Conservation (phyloP, 2,797 vertebrate genomes). For the Calcarius lapponicus region DNA sequence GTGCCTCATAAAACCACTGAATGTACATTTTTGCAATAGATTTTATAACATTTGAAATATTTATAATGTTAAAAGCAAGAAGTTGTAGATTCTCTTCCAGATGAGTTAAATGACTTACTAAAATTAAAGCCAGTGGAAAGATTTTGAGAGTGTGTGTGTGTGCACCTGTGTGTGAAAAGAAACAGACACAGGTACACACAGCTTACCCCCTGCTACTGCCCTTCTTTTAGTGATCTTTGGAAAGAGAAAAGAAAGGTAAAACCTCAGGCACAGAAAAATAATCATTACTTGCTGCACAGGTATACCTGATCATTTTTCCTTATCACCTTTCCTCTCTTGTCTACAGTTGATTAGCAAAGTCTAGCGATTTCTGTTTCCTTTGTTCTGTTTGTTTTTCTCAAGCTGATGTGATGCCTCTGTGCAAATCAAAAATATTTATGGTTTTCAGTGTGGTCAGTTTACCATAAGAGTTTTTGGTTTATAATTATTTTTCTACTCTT, state of each 20-base stretch:
- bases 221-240: background rate
- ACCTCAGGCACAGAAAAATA: conserved; percentile 16
- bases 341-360: background rate
- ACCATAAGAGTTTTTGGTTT: background rate
- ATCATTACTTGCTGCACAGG: background rate
- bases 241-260: background rate
- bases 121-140: conserved; percentile 18
- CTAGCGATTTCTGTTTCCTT: background rate
- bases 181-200: background rate
- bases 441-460: background rate
- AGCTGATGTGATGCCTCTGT: background rate
- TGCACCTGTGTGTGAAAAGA: background rate
- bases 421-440: background rate
- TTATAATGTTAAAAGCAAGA: conserved; percentile 51
- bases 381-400: background rate
- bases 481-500: background rate
- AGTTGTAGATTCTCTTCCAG: conserved; percentile 35
- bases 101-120: conserved; percentile 18
- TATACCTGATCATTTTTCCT: background rate
- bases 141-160: background rate
- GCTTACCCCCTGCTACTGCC: background rate
- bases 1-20: conserved; percentile 79
- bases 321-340: background rate
- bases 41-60: conserved; percentile 54
- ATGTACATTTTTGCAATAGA: conserved; percentile 71